phyloP scores from a whole-genome alignment of 2,113 vertebrate species.

The Madoqua kirkii region DNA sequence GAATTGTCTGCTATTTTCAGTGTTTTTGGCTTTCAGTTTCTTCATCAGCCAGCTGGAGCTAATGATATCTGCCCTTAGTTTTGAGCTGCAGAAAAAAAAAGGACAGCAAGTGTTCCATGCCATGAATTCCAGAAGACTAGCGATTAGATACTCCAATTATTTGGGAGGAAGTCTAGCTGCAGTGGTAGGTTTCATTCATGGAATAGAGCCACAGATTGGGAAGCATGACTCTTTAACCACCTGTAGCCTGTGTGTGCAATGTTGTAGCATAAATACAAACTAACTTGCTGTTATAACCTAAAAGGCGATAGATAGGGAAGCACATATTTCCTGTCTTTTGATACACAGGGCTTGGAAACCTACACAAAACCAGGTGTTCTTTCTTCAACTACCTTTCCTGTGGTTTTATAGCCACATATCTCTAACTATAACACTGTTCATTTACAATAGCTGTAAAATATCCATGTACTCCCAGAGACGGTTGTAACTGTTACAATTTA shows the following conservation, averaged over 20 bases:
- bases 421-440: constrained; percentile 77
- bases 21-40: constrained; percentile 8
- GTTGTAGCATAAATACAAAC: background rate
- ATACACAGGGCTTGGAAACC: constrained; percentile 54
- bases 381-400: constrained; percentile 73
- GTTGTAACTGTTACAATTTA: constrained; percentile 78
- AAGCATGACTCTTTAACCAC: constrained; percentile 11
- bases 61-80: constrained; percentile 38
- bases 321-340: constrained; percentile 64
- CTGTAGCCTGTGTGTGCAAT: background rate
- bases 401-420: constrained; percentile 76
- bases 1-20: background rate
- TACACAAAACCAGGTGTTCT: constrained; percentile 71
- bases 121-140: constrained; percentile 24
- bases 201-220: background rate
- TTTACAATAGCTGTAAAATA: constrained; percentile 81
- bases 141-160: constrained; percentile 2
- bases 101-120: background rate
- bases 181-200: constrained; percentile 29
- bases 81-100: constrained; percentile 10
- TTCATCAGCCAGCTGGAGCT: background rate
- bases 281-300: background rate
- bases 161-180: background rate
- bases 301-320: constrained; percentile 50
- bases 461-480: constrained; percentile 64